These are phyloP conservation scores for Phrynocephalus versicolor DNA, from an alignment of 2,113 vertebrate genomes.

Conservation along the genomic window DNA sequence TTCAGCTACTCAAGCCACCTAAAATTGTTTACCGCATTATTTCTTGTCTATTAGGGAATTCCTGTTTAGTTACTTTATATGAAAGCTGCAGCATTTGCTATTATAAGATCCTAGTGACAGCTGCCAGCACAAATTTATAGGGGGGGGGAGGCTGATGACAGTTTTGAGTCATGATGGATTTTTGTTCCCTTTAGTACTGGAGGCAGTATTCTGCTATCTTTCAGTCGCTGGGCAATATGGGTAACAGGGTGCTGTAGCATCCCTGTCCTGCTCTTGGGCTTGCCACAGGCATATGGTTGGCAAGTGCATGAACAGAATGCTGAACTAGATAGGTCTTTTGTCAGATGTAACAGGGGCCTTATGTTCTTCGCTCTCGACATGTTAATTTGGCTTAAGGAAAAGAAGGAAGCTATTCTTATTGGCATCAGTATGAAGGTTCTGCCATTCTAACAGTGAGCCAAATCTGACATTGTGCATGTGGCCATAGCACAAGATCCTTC, in stretches of 20 bases:
- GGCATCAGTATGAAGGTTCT: too few relatives aligned
- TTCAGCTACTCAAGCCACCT: not conserved
- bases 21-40: not conserved
- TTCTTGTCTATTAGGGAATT: not conserved
- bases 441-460: too few relatives aligned
- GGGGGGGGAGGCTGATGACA: not conserved
- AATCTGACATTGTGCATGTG: too few relatives aligned
- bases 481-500: too few relatives aligned
- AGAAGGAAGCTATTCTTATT: too few relatives aligned
- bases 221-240: not conserved
- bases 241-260: not conserved
- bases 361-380: not conserved
- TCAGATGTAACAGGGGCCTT: not conserved
- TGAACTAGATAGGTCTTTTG: not conserved
- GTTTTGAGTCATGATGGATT: not conserved
- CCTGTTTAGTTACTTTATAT: not conserved
- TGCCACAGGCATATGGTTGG: not conserved
- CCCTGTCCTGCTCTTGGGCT: not conserved
- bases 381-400: too few relatives aligned
- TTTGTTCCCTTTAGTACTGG: not conserved
- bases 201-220: not conserved
- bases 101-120: not conserved
- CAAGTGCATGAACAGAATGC: not conserved
- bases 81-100: not conserved
- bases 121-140: not conserved